Base-by-base conservation (phyloP, 2,797 vertebrate species). In the Pseudochaenichthys georgianus region DNA sequence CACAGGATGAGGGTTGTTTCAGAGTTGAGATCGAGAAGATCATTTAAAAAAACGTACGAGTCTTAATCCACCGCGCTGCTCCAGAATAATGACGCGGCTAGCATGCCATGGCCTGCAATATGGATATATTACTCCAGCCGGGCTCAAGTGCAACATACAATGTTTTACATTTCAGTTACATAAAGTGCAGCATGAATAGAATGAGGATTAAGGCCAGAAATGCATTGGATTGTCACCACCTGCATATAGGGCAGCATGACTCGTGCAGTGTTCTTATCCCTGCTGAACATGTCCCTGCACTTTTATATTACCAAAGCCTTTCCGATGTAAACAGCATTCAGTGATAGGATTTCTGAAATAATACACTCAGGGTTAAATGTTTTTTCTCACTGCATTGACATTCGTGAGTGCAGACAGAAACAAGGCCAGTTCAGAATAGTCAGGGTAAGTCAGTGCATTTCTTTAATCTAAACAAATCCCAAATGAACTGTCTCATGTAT, bases 21-120 rank as follows among this genome's bases (percentile, higher is more conserved):
- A 64, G 77, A 77, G 70, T 72, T 84, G 71, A 83, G 67, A 75
- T 72, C 81, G 71, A 83, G 67, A 75, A 62, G 83, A 85, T 86
- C 74, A 79, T 80, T 81, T 77, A 88, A 82, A 87, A 90, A 81
- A 82, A 70, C 64, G 72, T 84, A 79, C 78, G 86, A 82, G 75
- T 89, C 75, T 80, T 90, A 89, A 89, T 92, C 85, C 85, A 76
- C 65, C 38, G 9, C 9, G 51, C 82, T 76, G 82, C 84, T 81
- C 74, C 88, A 85, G 82, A 86, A 75, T 80, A 79, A 86, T 70
- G 80, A 54, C 11, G 16, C 38, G 55, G 45, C 65, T 74, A 48
- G 76, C 84, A 72, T 80, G 88, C 59, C 67, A 79, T 48, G 65
- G 77, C 74, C 41, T 19, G 70, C 67, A 73, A 46, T 46, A 79